Evolutionary conservation across 2,113 vertebrate species (phyloP).

Genomic region (Thermophis baileyi): DNA sequence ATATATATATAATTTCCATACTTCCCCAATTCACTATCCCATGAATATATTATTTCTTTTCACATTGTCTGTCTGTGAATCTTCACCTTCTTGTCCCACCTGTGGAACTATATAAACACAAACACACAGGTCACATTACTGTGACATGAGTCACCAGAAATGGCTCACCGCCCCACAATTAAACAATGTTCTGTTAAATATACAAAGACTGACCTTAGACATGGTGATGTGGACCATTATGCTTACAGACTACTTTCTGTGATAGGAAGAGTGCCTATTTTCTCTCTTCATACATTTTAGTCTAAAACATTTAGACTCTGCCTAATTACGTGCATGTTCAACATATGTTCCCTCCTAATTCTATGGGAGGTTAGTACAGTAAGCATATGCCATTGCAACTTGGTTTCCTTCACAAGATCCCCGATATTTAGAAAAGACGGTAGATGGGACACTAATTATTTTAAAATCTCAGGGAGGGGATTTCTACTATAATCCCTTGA

Average conservation of each 20-base stretch:
- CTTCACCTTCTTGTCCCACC: background rate
- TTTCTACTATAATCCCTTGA: background rate
- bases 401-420: conserved; percentile 21
- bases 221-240: conserved; percentile 23
- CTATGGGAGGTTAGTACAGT: background rate
- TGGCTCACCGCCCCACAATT: background rate
- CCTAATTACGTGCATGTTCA: background rate
- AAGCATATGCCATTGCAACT: background rate
- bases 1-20: background rate
- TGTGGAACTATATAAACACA: background rate
- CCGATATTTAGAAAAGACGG: background rate
- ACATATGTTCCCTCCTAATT: background rate
- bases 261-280: conserved; percentile 59
- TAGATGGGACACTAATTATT: background rate
- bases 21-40: rapidly evolving
- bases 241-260: conserved; percentile 51
- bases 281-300: conserved; percentile 41
- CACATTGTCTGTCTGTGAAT: background rate
- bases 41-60: background rate
- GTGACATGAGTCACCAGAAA: conserved; percentile 4
- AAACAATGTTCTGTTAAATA: conserved; percentile 36
- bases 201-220: conserved; percentile 51
- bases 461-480: background rate
- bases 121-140: background rate
- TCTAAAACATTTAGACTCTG: conserved; percentile 42